Percentiles rank a stretch among this genome's conserved stretches.
phyloP scores from a whole-genome alignment of 2,888 invertebrate genomes.

The Drosophila subsilvestris region DNA sequence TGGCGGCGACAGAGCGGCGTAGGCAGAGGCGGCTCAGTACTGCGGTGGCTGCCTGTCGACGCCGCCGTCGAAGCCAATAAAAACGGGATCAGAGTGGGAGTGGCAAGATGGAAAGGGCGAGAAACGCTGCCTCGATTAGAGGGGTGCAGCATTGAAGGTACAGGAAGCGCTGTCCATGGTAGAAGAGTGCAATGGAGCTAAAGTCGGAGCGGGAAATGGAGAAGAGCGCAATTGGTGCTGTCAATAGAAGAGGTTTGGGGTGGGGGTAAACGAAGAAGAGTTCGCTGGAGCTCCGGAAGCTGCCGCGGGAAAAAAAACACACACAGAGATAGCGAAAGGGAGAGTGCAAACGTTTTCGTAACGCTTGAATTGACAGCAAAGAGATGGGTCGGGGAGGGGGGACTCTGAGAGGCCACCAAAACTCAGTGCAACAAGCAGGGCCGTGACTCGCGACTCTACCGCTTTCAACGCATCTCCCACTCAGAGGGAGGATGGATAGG shows the following conservation, averaged over 20 bases:
- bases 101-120: neutral
- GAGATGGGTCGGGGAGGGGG: conserved; percentile 28
- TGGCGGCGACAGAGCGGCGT: neutral
- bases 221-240: conserved; percentile 21
- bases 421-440: conserved; percentile 22
- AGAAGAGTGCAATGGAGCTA: conserved; percentile 20
- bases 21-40: conserved; percentile 64
- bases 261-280: conserved; percentile 26
- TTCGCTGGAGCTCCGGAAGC: conserved; percentile 16
- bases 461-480: conserved; percentile 57
- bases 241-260: conserved; percentile 22
- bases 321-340: conserved; percentile 38
- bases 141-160: conserved; percentile 2
- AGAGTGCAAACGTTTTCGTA: conserved; percentile 69
- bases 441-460: conserved; percentile 64
- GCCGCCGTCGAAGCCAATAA: conserved; percentile 77
- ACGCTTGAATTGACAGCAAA: conserved; percentile 67
- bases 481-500: conserved; percentile 1
- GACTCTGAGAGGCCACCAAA: conserved; percentile 12
- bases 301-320: conserved; percentile 1
- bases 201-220: conserved; percentile 2
- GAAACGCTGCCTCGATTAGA: neutral
- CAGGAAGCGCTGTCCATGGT: conserved; percentile 5
- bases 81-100: conserved; percentile 34
- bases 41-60: conserved; percentile 63